Evolutionary conservation across 2,888 invertebrate species (phyloP).

Genomic region (Tachina grossa): DNA sequence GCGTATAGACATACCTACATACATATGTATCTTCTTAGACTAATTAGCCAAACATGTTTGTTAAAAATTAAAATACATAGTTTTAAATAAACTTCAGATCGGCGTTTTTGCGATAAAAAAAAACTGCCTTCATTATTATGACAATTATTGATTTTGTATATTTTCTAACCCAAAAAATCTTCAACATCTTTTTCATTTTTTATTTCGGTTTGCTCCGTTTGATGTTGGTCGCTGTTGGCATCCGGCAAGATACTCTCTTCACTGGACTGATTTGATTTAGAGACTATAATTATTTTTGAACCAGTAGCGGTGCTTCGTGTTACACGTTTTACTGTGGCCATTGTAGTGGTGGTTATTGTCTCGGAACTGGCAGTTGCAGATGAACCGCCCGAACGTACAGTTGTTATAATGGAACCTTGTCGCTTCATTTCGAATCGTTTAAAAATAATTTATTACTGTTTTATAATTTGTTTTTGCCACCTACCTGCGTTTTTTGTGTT

Average conservation of each 20-base stretch:
- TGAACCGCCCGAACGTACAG: conserved; percentile 50
- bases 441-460: not conserved
- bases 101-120: not conserved
- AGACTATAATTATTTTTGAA: conserved; percentile 66
- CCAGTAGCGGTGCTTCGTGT: conserved; percentile 66
- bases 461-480: conserved; percentile 12
- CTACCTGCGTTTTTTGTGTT: conserved; percentile 68
- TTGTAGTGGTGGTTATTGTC: conserved; percentile 63
- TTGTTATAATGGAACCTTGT: conserved; percentile 55
- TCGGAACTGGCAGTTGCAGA: conserved; percentile 38
- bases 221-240: conserved; percentile 26
- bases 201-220: conserved; percentile 65
- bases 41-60: not conserved
- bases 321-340: conserved; percentile 60
- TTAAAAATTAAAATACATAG: conserved; percentile 14
- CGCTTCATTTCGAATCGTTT: not conserved
- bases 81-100: not conserved
- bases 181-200: conserved; percentile 72
- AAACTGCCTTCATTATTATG: not conserved
- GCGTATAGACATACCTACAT: not conserved
- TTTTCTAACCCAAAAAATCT: conserved; percentile 64
- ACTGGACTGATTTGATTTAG: conserved; percentile 66
- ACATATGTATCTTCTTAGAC: conserved; percentile 1
- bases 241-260: conserved; percentile 66
- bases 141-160: not conserved